Percentiles rank a stretch among this genome's conserved stretches.
Conservation (phyloP, 2,113 vertebrate species). For the Mirza zaza region DNA sequence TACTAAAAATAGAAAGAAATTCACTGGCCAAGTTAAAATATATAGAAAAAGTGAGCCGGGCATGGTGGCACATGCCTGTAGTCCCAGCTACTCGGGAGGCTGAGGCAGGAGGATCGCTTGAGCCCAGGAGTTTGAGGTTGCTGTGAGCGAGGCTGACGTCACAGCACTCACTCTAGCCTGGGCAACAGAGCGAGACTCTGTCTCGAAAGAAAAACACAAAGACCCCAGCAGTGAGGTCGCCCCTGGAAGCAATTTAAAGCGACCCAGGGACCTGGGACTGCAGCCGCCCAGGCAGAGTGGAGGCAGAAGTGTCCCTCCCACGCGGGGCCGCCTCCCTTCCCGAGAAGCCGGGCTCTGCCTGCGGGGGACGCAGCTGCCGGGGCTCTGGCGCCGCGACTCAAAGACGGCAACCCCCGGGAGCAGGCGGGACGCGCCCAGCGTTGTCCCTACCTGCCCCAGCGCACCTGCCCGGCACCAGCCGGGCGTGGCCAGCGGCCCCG, state of each 20-base stretch:
- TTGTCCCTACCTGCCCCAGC: neutral
- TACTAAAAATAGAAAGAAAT: too few relatives aligned
- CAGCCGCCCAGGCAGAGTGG: neutral
- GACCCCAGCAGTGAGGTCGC: neutral
- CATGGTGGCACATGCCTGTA: too few relatives aligned
- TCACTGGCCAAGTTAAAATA: too few relatives aligned
- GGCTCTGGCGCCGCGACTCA: too few relatives aligned
- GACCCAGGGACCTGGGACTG: neutral
- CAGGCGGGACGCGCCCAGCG: neutral
- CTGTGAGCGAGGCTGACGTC: too few relatives aligned
- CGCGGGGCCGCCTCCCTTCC: slow-evolving; percentile 8
- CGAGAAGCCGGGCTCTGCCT: neutral
- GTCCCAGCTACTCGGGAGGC: too few relatives aligned
- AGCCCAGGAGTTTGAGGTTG: too few relatives aligned
- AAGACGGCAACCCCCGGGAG: neutral
- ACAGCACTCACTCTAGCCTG: too few relatives aligned
- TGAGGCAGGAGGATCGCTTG: too few relatives aligned
- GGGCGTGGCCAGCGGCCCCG: accelerated
- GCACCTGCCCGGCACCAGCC: neutral
- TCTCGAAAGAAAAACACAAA: too few relatives aligned
- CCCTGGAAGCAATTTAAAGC: neutral
- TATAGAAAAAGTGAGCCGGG: too few relatives aligned
- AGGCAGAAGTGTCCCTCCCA: slow-evolving; percentile 59
- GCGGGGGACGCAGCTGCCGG: neutral
- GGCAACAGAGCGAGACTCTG: too few relatives aligned